phyloP scores from a whole-genome alignment of 2,113 vertebrate genomes.

The Poeciliopsis turrubarensis region DNA sequence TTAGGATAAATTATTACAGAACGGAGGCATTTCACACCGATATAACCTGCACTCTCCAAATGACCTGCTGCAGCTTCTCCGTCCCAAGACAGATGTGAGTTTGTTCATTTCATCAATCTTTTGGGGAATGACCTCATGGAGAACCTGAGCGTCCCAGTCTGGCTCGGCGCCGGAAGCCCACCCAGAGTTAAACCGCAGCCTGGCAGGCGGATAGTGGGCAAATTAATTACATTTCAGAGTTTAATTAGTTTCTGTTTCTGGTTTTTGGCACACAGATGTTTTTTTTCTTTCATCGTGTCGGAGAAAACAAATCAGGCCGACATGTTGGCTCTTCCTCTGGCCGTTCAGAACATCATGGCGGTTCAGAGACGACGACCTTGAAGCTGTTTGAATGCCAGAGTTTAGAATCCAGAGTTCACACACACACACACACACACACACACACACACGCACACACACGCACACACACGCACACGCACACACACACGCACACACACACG shows the following conservation, averaged over 20 bases:
- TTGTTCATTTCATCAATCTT: conserved; percentile 47
- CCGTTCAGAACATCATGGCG: conserved; percentile 36
- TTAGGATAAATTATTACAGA: conserved; percentile 14
- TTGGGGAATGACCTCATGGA: conserved; percentile 51
- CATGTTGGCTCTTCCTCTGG: conserved; percentile 36
- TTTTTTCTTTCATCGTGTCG: conserved; percentile 35
- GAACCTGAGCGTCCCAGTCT: conserved; percentile 38
- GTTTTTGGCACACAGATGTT: conserved; percentile 59
- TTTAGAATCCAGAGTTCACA: neutral
- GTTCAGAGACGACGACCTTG: conserved; percentile 33
- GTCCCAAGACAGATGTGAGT: conserved; percentile 31
- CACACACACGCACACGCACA: neutral
- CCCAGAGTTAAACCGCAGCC: conserved; percentile 43
- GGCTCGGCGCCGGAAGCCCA: conserved; percentile 37
- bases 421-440: neutral
- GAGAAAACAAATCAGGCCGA: conserved; percentile 62
- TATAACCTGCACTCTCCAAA: conserved; percentile 2
- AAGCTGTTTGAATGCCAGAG: neutral
- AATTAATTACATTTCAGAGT: conserved; percentile 71
- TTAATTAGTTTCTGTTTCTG: conserved; percentile 78
- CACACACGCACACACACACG: neutral
- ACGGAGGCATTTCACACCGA: conserved; percentile 21
- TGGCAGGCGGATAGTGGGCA: conserved; percentile 47
- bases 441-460: neutral
- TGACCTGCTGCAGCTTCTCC: conserved; percentile 25